A percentile compares a stretch with the other conserved stretches of the same genome.
Evolutionary conservation across 2,113 vertebrate genomes (phyloP).

Genomic region (Hypanus sabinus): DNA sequence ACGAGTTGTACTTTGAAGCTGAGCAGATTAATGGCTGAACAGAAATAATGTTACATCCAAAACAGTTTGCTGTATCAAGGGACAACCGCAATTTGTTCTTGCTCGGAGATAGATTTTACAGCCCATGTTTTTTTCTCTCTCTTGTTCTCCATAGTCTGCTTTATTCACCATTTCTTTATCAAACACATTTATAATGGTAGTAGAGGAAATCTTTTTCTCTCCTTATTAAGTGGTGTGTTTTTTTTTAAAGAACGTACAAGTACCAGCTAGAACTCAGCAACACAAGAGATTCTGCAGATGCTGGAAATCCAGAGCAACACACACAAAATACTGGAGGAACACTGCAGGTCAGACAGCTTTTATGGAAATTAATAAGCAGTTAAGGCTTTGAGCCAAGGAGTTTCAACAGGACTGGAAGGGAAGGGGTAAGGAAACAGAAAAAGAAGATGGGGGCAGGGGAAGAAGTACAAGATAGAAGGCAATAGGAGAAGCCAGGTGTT

Average conservation of each 20-base stretch:
- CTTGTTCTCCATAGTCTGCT: neutral
- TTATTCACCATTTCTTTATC: neutral
- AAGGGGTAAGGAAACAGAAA: too few species aligned
- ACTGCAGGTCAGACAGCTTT: too few species aligned
- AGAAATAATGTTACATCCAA: conserved; percentile 2
- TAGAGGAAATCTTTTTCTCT: neutral
- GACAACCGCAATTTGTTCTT: neutral
- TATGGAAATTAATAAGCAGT: too few species aligned
- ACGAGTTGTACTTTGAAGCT: neutral
- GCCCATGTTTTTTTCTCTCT: neutral
- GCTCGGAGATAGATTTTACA: neutral
- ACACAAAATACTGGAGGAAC: too few species aligned
- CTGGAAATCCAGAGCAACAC: too few species aligned
- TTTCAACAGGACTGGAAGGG: too few species aligned
- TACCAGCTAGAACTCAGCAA: too few species aligned
- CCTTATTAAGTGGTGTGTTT: neutral
- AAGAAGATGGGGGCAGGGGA: too few species aligned
- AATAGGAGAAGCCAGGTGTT: too few species aligned
- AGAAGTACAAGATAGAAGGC: too few species aligned
- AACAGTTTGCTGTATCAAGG: neutral
- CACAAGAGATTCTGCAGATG: too few species aligned
- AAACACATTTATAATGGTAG: neutral
- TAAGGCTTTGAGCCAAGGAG: too few species aligned
- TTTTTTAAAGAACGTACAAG: neutral
- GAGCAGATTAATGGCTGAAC: neutral